A percentile compares a stretch with the other conserved stretches of the same genome.
Evolutionary conservation across 2,113 vertebrate genomes (phyloP).

Genomic region (Rhea americana): DNA sequence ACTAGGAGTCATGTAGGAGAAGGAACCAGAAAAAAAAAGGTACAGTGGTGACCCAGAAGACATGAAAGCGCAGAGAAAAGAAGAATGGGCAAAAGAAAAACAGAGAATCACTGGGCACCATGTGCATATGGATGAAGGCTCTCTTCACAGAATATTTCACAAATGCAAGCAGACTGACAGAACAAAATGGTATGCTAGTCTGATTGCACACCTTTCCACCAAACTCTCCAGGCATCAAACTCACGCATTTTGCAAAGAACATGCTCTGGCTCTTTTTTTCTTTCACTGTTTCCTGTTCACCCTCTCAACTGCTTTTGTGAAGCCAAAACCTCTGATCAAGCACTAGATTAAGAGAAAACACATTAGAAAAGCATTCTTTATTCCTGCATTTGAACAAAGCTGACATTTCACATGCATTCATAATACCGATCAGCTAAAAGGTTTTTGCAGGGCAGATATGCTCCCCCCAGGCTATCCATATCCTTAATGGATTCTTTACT

Average conservation of each 20-base stretch:
- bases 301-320: background rate
- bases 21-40: background rate
- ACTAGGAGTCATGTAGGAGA: accelerated
- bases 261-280: background rate
- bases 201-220: accelerated
- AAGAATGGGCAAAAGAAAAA: background rate
- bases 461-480: background rate
- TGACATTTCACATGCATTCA: conserved; percentile 28
- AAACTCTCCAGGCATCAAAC: background rate
- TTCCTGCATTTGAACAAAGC: conserved; percentile 23
- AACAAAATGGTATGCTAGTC: background rate
- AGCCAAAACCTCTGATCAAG: conserved; percentile 36
- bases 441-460: conserved; percentile 4
- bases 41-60: background rate
- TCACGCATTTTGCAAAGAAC: background rate
- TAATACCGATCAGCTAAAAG: conserved; percentile 23
- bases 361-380: conserved; percentile 43
- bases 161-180: background rate
- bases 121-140: background rate
- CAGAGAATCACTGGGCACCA: background rate
- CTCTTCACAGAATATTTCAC: background rate
- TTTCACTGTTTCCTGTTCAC: conserved; percentile 3
- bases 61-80: background rate
- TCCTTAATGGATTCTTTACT: conserved; percentile 25
- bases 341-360: background rate